Percentiles rank a stretch among this genome's conserved stretches.
phyloP scores from a whole-genome alignment of 2,113 vertebrate genomes.

The Ammodytes marinus region DNA sequence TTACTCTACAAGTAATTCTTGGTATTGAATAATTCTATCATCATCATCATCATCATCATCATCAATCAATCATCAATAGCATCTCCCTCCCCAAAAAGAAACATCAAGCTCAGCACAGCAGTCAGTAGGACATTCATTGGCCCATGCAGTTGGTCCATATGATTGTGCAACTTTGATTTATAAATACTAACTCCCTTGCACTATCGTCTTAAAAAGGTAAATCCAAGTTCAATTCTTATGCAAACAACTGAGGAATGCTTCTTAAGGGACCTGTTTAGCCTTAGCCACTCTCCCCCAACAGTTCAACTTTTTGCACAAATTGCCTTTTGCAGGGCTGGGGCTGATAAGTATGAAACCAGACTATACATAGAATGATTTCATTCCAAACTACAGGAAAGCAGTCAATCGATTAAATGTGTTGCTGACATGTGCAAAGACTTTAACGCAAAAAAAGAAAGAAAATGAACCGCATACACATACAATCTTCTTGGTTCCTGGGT shows the following conservation, averaged over 20 bases:
- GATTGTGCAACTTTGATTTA: too few relatives aligned
- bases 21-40: too few relatives aligned
- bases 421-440: neutral
- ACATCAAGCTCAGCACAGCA: neutral
- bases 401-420: neutral
- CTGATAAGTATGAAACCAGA: neutral
- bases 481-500: neutral
- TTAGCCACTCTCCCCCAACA: neutral
- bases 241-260: slow-evolving; percentile 42
- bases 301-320: neutral
- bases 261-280: slow-evolving; percentile 10
- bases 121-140: too few relatives aligned
- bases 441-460: neutral
- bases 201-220: neutral
- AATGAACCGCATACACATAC: neutral
- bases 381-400: neutral
- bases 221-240: slow-evolving; percentile 1
- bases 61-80: too few relatives aligned
- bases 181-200: neutral
- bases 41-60: too few relatives aligned
- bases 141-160: too few relatives aligned
- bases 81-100: neutral
- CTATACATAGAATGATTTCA: neutral
- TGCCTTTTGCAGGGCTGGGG: neutral
- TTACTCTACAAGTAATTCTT: too few relatives aligned